phyloP scores from a whole-genome alignment of 2,888 invertebrate species.

The Tetragnatha montana region DNA sequence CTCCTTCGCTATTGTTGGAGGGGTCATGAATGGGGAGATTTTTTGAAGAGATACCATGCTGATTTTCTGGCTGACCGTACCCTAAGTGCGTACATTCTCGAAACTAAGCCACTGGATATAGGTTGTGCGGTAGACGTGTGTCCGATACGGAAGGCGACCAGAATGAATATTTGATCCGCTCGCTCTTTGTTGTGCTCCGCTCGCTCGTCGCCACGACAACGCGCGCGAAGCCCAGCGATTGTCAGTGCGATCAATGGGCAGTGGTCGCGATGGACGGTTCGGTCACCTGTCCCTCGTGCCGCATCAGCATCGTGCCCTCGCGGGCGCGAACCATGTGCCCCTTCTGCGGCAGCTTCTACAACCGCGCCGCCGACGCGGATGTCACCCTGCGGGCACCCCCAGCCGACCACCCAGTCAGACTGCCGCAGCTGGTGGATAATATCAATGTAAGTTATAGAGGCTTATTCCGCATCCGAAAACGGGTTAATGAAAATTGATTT shows the following conservation, averaged over 20 bases:
- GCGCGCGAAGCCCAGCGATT: not conserved
- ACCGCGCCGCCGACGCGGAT: constrained; percentile 70
- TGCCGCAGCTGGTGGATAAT: constrained; percentile 72
- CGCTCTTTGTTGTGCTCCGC: not conserved
- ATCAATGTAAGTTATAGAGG: constrained; percentile 28
- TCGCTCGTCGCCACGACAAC: not conserved
- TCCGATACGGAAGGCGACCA: not conserved
- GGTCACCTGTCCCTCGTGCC: constrained; percentile 72
- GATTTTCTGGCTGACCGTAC: too few species aligned
- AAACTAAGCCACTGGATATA: too few species aligned
- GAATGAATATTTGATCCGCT: not conserved
- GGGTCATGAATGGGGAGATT: too few species aligned
- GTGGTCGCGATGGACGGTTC: constrained; percentile 37
- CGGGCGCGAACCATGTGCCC: constrained; percentile 73
- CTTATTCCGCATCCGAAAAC: too few species aligned
- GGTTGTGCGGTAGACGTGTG: not conserved
- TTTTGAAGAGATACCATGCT: too few species aligned
- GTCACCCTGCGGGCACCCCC: constrained; percentile 67
- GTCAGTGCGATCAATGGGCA: constrained; percentile 43
- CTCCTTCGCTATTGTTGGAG: too few species aligned
- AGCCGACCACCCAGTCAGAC: constrained; percentile 62
- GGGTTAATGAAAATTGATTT: too few species aligned
- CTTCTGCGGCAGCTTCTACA: constrained; percentile 74
- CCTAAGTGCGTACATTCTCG: too few species aligned
- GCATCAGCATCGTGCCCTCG: constrained; percentile 70